A percentile compares a stretch with the other conserved stretches of the same genome.
phyloP scores from a whole-genome alignment of 1,140 invertebrate species.

The Drosophila subpulchrella region DNA sequence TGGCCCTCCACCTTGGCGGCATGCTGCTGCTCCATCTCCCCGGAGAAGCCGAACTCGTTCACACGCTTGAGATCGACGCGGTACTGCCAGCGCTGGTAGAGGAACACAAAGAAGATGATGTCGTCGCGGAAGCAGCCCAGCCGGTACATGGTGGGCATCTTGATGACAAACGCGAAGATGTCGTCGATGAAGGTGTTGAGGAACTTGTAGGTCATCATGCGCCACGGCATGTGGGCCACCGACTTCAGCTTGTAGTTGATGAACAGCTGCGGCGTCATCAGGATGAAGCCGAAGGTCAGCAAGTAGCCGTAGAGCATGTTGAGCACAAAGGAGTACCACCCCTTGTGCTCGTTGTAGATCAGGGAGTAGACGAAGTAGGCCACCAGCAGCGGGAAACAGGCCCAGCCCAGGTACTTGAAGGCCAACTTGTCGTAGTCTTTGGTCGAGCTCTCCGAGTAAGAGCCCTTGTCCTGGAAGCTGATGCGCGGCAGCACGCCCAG shows the following conservation, averaged over 20 bases:
- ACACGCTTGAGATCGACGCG: conserved; percentile 96
- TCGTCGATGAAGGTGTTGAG: conserved; percentile 99
- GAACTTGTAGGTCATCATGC: conserved; percentile 99
- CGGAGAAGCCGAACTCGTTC: conserved; percentile 98
- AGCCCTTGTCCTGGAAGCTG: conserved; percentile 96
- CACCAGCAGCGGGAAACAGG: conserved; percentile 95
- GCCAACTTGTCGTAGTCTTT: conserved; percentile 97
- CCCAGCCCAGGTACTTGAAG: conserved; percentile 98
- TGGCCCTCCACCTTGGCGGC: conserved; percentile 43
- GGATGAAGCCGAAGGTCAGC: conserved; percentile 99
- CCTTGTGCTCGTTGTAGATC: conserved; percentile 98
- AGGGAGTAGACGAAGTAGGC: conserved; percentile 98
- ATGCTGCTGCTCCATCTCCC: conserved; percentile 87
- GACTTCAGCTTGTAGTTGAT: conserved; percentile 99
- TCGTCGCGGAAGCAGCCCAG: conserved; percentile 98
- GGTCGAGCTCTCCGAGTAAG: conserved; percentile 97
- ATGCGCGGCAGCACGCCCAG: conserved; percentile 93
- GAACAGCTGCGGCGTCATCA: conserved; percentile 99
- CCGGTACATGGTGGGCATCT: conserved; percentile 99
- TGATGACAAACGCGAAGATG: conserved; percentile 99
- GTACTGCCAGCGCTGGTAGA: conserved; percentile 99
- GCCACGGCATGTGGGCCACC: conserved; percentile 99
- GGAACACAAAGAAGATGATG: conserved; percentile 99
- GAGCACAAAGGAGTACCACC: conserved; percentile 98
- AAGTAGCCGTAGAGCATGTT: conserved; percentile 99